Base-by-base conservation (phyloP, 2,797 vertebrate genomes). In the Macrochelys suwanniensis region DNA sequence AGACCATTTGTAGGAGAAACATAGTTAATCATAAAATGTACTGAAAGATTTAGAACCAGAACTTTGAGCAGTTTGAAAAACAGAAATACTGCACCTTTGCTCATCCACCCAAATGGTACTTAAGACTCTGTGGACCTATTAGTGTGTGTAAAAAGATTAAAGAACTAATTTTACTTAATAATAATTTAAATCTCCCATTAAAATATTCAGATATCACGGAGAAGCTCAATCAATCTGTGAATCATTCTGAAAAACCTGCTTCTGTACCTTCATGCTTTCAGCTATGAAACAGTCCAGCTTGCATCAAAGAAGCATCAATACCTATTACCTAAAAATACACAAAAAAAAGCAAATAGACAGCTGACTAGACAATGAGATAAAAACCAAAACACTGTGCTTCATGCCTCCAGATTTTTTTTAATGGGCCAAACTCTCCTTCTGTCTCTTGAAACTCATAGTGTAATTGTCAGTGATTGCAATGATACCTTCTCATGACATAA, bases 301-400 rank as follows among this genome's bases (percentile, higher is more conserved):
- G 59, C 57, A 92, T 92, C 82, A 78, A 80, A 88, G 88, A 51
- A 47, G 68, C 87, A 92, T 76, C 80, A 1, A 83, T 82, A 68
- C 31, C 11, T 91, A 74, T 80, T 78, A 88, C 31, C 56, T 87
- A 87, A 59, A 81, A 95, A 81, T 47, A 96, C 84, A 87, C 37
- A 49, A 95, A 91, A 95, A 91, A 80, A 87, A 88, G 47, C 42
- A 47, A 87, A 45, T 33, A 61, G 19, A 51, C 79, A 90, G 65
- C 84, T 96, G 89, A 90, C 0, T 3, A 87, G 53, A 50, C 37
- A 84, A 65, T 82, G 0, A 90, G 57, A 78, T 1, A 21, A 57
- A 93, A 53, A 25, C 21, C 82, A 26, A 85, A 78, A 68, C 17
- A 4, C 5, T 21, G 28, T 8, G 76, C 81, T 89, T n/a, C 51